Evolutionary conservation across 2,113 vertebrate species (phyloP).

Genomic region (Garra rufa): DNA sequence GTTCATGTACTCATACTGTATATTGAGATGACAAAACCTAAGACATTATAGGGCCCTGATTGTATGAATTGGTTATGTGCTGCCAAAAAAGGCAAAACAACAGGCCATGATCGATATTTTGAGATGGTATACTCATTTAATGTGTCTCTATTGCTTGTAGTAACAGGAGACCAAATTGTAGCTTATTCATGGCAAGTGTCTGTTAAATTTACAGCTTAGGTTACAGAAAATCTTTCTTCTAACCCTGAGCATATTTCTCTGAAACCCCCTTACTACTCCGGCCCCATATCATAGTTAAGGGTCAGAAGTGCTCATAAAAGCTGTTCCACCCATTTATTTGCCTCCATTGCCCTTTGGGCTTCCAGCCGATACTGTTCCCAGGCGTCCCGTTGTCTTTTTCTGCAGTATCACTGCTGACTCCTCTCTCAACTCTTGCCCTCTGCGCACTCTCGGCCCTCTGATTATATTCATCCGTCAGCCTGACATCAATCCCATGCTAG

Average conservation of each 20-base stretch:
- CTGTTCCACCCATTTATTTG: conserved; percentile 12
- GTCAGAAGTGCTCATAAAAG: conserved; percentile 5
- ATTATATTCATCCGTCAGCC: conserved; percentile 50
- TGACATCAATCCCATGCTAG: conserved; percentile 11
- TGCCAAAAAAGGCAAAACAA: background rate
- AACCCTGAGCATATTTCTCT: background rate
- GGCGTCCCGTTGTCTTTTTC: conserved; percentile 19
- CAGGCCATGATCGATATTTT: background rate
- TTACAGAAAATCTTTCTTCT: conserved; percentile 35
- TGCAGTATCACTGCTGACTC: conserved; percentile 34
- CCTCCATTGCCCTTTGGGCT: conserved; percentile 6
- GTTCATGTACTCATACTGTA: no score
- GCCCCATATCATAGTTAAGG: conserved; percentile 19
- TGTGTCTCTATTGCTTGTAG: background rate
- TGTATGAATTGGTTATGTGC: background rate
- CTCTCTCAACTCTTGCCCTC: conserved; percentile 46
- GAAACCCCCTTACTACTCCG: background rate
- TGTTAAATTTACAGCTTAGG: conserved; percentile 41
- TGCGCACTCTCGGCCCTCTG: conserved; percentile 33
- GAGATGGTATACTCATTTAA: background rate
- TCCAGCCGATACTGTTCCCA: conserved; percentile 8
- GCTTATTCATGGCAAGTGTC: conserved; percentile 4
- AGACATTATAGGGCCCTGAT: no score
- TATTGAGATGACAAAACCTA: no score
- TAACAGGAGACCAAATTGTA: background rate